phyloP scores from a whole-genome alignment of 92 coral and sea anemone species.

The Pocillopora meandrina region DNA sequence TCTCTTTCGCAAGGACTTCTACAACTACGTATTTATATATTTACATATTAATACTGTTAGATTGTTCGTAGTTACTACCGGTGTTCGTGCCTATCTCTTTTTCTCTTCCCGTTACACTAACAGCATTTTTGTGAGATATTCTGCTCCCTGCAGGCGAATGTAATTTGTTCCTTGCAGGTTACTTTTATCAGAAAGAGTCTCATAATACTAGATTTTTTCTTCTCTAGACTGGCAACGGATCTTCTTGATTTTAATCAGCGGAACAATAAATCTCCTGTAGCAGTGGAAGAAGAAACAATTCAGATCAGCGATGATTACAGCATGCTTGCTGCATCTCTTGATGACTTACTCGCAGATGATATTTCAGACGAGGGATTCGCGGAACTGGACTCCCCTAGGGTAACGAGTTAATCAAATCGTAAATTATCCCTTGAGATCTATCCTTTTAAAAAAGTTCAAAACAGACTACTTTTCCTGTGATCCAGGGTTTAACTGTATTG shows the following conservation, averaged over 20 bases:
- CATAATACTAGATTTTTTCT: background rate
- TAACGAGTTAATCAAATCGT: background rate
- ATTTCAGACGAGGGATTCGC: conserved; percentile 60
- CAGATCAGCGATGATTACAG: conserved; percentile 21
- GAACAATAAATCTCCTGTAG: background rate
- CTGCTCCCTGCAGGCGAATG: background rate
- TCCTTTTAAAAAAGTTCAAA: no score
- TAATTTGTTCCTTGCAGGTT: no score
- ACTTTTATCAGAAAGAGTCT: background rate
- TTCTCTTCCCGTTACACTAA: no score
- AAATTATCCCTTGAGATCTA: no score
- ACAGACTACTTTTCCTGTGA: no score
- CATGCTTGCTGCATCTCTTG: conserved; percentile 26
- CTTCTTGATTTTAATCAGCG: conserved; percentile 13
- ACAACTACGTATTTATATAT: no score
- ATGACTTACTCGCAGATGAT: conserved; percentile 51
- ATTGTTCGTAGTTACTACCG: no score
- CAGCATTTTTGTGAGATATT: no score
- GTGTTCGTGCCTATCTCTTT: no score
- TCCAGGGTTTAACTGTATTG: no score
- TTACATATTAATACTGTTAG: no score
- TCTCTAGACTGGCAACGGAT: conserved; percentile 11
- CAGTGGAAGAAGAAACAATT: conserved; percentile 26
- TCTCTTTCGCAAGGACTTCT: background rate
- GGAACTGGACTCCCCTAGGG: conserved; percentile 46